phyloP scores from a whole-genome alignment of 2,113 vertebrate genomes.

The Fregata magnificens region DNA sequence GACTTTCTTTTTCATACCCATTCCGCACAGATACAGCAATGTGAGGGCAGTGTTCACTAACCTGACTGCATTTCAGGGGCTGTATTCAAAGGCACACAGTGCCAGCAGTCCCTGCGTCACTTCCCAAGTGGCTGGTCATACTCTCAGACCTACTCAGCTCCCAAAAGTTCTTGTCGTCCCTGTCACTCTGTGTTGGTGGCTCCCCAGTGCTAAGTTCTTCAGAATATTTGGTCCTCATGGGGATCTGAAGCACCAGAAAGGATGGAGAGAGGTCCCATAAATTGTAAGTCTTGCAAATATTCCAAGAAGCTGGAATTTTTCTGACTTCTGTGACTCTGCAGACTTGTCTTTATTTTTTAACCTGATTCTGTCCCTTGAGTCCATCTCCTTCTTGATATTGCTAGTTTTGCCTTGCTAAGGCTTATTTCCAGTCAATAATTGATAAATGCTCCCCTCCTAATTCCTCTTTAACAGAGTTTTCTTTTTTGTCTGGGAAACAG shows the following conservation, averaged over 20 bases:
- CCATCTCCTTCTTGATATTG: too few relatives aligned
- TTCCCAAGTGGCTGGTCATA: fast-evolving
- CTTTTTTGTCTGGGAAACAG: neutral
- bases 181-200: neutral
- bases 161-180: neutral
- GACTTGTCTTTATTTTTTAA: neutral
- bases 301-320: neutral
- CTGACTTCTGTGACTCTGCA: neutral
- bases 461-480: neutral
- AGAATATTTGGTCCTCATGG: neutral
- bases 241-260: neutral
- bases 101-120: neutral
- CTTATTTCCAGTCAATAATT: neutral
- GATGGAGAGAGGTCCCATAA: neutral
- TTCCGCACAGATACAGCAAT: too few relatives aligned
- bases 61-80: fast-evolving
- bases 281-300: neutral
- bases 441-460: neutral
- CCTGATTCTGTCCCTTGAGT: neutral
- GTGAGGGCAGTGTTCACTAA: neutral
- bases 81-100: fast-evolving
- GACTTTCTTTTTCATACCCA: neutral
- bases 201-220: neutral
- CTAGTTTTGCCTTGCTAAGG: neutral
- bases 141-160: neutral